Evolutionary conservation across 2,113 vertebrate genomes (phyloP).

Genomic region (Lepidothrix coronata): DNA sequence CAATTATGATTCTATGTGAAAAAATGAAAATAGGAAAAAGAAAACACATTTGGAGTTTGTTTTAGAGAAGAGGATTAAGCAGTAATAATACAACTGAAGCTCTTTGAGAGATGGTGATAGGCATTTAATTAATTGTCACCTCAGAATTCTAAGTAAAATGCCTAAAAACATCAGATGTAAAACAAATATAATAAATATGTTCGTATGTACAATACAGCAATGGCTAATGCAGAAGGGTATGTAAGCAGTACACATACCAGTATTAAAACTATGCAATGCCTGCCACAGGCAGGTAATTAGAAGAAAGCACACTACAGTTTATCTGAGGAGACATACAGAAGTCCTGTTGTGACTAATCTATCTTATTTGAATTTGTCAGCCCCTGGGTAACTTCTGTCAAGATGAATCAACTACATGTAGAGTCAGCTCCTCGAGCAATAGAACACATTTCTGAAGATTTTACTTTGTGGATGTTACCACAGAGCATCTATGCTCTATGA

Average conservation of each 20-base stretch:
- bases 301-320: not conserved
- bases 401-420: not conserved
- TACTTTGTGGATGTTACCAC: not conserved
- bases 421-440: not conserved
- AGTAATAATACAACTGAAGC: not conserved
- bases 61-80: not conserved
- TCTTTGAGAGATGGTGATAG: not conserved
- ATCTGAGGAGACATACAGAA: not conserved
- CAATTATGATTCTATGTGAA: not conserved
- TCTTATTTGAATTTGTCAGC: constrained; percentile 11
- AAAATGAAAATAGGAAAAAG: not conserved
- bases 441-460: not conserved
- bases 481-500: not conserved
- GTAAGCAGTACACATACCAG: not conserved
- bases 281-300: constrained; percentile 21
- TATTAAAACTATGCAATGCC: not conserved
- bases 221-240: not conserved
- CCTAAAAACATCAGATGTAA: not conserved
- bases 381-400: not conserved
- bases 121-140: not conserved
- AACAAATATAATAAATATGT: not conserved
- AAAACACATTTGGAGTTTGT: not conserved
- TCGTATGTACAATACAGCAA: not conserved
- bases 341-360: constrained; percentile 11
- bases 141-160: not conserved